These are phyloP conservation scores for Plectrocnemia conspersa DNA, from an alignment of 1,140 invertebrate genomes.

Conservation along the genomic window DNA sequence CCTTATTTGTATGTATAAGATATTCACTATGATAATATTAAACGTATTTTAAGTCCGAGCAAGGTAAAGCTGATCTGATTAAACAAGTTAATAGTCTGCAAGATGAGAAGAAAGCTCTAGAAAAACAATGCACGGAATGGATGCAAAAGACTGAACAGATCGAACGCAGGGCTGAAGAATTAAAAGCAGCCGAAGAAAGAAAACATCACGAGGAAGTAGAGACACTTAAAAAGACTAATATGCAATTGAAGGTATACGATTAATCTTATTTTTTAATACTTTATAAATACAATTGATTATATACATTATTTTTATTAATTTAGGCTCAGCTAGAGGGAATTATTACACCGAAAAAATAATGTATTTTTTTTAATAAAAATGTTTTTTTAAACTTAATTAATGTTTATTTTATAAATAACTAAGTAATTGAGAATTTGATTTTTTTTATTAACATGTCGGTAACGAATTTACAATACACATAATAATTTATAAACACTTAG, in stretches of 20 bases:
- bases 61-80: constrained; percentile 58
- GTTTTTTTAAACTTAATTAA: too few relatives aligned
- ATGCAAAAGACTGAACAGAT: constrained; percentile 79
- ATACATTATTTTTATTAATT: constrained; percentile 43
- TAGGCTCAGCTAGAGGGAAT: constrained; percentile 88
- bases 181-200: constrained; percentile 81
- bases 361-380: too few relatives aligned
- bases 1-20: background rate
- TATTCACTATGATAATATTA: background rate
- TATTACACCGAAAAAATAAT: constrained; percentile 84
- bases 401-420: too few relatives aligned
- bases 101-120: constrained; percentile 66
- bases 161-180: constrained; percentile 78
- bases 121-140: constrained; percentile 75
- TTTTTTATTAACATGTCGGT: too few relatives aligned
- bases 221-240: constrained; percentile 89
- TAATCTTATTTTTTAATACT: constrained; percentile 11
- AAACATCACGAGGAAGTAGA: constrained; percentile 87
- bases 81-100: constrained; percentile 58
- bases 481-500: too few relatives aligned
- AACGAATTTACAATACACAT: too few relatives aligned
- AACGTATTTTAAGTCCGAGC: constrained; percentile 48
- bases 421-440: too few relatives aligned
- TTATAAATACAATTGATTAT: constrained; percentile 10
- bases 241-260: constrained; percentile 76